Base-by-base conservation (phyloP, 2,113 vertebrate species). In the Plestiodon gilberti region DNA sequence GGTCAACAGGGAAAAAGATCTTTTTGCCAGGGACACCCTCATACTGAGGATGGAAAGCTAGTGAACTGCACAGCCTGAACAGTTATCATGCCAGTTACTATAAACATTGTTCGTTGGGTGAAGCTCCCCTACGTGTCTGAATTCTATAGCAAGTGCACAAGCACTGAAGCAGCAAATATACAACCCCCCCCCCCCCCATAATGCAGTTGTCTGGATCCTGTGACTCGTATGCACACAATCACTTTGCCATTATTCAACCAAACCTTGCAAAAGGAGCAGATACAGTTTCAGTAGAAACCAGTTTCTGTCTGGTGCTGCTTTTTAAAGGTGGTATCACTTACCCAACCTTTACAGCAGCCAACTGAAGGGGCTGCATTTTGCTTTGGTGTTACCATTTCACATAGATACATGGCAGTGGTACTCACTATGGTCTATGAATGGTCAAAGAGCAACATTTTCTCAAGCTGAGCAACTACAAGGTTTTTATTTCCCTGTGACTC, bases 271-370 rank as follows among this genome's bases (percentile, higher is more conserved):
- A 71, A 22, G 17, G 20, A 71, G 70, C n/a, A 71, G 35, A 3
- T 38, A 35, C 17, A 22, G 5, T 33, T 35, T 71, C 70, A 38
- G 70, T 81, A 87, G 86, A 79, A 30, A 18, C 4, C 70, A 74
- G 57, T 25, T 81, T 81, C 35, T 88, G 84, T 79, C 33, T 86
- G 84, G 22, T 0, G 0, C 0, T 71, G 48, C 62, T 43, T 7
- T 13, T 38, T 0, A 1, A 1, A 8, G 88, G 28, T 0, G 0
- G 70, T 28, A 18, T 2, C 33, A n/a, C 30, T 0, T 0, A 17
- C 78, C 13, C 17, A 0, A 1, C 17, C 79, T 57, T 67, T 4
- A 9, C 2, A 5, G 30, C 8, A 65, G 83, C 38, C 3, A 0
- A 28, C 20, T 38, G 33, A 38, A 71, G 69, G 33, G 69, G 15